Evolutionary conservation across 1,140 invertebrate species (phyloP).

Genomic region (Zaprionus gabonicus): DNA sequence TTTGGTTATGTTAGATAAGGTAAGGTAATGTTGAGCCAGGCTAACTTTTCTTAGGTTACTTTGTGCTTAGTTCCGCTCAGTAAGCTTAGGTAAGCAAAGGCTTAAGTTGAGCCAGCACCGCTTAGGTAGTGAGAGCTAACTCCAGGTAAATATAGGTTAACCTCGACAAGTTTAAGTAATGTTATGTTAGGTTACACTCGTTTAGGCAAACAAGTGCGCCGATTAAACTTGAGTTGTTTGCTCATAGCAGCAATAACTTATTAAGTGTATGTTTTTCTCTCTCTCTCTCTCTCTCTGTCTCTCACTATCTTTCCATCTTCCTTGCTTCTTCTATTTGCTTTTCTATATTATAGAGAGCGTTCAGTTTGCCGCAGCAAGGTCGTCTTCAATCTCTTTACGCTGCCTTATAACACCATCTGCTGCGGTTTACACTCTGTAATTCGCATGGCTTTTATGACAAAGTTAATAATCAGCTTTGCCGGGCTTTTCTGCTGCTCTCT

Average conservation of each 20-base stretch:
- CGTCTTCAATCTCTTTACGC: not conserved
- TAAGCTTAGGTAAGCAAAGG: not conserved
- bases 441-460: conserved; percentile 3
- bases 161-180: not conserved
- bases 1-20: not conserved
- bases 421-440: conserved; percentile 10
- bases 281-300: not conserved
- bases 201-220: not conserved
- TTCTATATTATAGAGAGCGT: not conserved
- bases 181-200: not conserved
- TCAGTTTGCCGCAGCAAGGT: not conserved
- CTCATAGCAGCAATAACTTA: not conserved
- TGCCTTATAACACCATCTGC: conserved; percentile 7
- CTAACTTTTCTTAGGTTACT: not conserved
- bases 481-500: not conserved
- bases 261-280: too few species aligned
- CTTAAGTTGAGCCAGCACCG: not conserved
- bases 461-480: conserved; percentile 11
- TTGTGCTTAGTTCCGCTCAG: not conserved
- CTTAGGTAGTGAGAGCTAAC: not conserved
- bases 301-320: not conserved
- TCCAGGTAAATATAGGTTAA: not conserved
- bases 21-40: too few species aligned
- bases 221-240: not conserved
- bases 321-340: not conserved